Evolutionary conservation across 35 echinoderm and acorn worm species (phyloP).

Genomic region (Ophiothrix spiculata): DNA sequence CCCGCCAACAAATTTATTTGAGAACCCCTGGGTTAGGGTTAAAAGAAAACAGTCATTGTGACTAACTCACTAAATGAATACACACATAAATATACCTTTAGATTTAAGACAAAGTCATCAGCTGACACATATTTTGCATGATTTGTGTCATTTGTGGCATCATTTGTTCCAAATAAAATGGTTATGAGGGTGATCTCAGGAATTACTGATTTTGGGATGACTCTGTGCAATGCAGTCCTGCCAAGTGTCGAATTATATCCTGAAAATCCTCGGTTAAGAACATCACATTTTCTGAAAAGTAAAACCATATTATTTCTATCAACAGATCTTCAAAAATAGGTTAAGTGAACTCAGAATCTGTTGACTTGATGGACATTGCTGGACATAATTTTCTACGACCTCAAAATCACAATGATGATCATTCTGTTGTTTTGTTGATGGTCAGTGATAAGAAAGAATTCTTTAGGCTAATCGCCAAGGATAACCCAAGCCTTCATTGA

Average conservation of each 20-base stretch:
- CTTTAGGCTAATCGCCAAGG: too few species aligned
- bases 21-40: too few species aligned
- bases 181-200: slow-evolving; percentile 59
- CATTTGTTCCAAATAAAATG: slow-evolving; percentile 88
- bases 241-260: slow-evolving; percentile 83
- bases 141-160: slow-evolving; percentile 36
- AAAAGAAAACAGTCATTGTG: slow-evolving; percentile 73
- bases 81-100: slow-evolving; percentile 49
- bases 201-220: slow-evolving; percentile 44
- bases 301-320: background rate
- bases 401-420: too few species aligned
- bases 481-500: too few species aligned
- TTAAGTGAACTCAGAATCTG: too few species aligned
- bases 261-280: slow-evolving; percentile 70
- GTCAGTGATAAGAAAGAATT: too few species aligned
- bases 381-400: too few species aligned
- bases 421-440: too few species aligned
- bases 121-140: slow-evolving; percentile 46
- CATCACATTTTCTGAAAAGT: slow-evolving; percentile 72
- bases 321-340: too few species aligned
- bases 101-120: slow-evolving; percentile 57
- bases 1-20: too few species aligned
- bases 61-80: slow-evolving; percentile 28
- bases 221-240: slow-evolving; percentile 42
- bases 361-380: too few species aligned